A percentile compares a stretch with the other conserved stretches of the same genome.
phyloP scores from a whole-genome alignment of 2,797 vertebrate genomes.

The Schizopygopsis malacanthus region DNA sequence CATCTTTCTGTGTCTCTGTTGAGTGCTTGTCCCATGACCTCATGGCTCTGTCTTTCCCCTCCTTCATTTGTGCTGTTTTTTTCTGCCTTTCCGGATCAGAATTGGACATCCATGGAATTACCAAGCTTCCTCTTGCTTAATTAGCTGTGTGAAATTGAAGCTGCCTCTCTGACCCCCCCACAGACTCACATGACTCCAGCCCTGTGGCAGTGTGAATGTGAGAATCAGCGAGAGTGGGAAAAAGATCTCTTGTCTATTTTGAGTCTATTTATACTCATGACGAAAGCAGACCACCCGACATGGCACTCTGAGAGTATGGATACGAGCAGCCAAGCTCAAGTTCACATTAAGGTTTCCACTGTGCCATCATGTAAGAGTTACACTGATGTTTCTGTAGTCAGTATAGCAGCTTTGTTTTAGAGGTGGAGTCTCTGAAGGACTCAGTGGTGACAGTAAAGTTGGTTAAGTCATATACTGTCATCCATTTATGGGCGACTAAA shows the following conservation, averaged over 20 bases:
- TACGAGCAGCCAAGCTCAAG: constrained; percentile 11
- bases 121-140: constrained; percentile 58
- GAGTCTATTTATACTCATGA: constrained; percentile 51
- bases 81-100: constrained; percentile 39
- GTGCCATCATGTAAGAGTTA: neutral
- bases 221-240: constrained; percentile 27
- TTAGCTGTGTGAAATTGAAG: constrained; percentile 62
- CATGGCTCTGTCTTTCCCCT: constrained; percentile 70
- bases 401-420: neutral
- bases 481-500: constrained; percentile 29
- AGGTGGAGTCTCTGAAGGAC: neutral
- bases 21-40: constrained; percentile 74
- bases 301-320: constrained; percentile 11
- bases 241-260: constrained; percentile 33
- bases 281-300: constrained; percentile 43
- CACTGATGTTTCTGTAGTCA: neutral
- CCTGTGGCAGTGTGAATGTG: constrained; percentile 52
- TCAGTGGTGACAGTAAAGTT: constrained; percentile 5
- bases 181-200: constrained; percentile 50
- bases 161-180: constrained; percentile 46
- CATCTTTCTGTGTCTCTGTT: constrained; percentile 18
- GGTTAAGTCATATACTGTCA: constrained; percentile 17
- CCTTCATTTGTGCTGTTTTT: constrained; percentile 14
- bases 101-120: constrained; percentile 47
- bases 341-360: constrained; percentile 29